phyloP scores from a whole-genome alignment of 2,888 invertebrate species.

The Cheilosia impressa region DNA sequence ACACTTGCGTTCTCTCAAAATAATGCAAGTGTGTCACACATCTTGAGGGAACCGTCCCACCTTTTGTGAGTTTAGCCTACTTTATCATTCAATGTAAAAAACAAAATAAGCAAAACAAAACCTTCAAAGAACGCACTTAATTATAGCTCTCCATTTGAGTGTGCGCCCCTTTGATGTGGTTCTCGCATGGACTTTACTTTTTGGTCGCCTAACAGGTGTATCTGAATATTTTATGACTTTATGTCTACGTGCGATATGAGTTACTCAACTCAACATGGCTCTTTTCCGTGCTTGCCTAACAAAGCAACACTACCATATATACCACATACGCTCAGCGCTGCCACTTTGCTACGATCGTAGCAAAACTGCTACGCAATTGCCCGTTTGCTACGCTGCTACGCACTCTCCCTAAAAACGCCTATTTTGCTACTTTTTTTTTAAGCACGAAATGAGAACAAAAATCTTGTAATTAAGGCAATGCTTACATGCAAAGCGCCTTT shows the following conservation, averaged over 20 bases:
- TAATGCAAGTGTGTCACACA: slow-evolving; percentile 14
- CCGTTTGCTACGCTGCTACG: too few relatives aligned
- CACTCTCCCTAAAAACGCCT: too few relatives aligned
- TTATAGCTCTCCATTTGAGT: slow-evolving; percentile 50
- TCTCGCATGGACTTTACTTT: slow-evolving; percentile 52
- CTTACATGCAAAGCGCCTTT: too few relatives aligned
- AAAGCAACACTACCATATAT: background rate
- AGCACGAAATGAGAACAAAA: too few relatives aligned
- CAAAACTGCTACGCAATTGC: too few relatives aligned
- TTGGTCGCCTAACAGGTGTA: slow-evolving; percentile 67
- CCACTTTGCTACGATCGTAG: too few relatives aligned
- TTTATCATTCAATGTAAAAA: slow-evolving; percentile 32
- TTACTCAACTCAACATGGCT: slow-evolving; percentile 49
- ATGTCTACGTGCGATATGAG: slow-evolving; percentile 61
- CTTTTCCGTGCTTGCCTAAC: slow-evolving; percentile 11
- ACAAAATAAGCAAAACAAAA: background rate
- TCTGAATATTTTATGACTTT: slow-evolving; percentile 67
- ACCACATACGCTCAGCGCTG: too few relatives aligned
- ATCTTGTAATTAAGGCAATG: too few relatives aligned
- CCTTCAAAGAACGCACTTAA: slow-evolving; percentile 55
- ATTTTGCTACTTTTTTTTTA: too few relatives aligned
- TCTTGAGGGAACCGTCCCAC: slow-evolving; percentile 16
- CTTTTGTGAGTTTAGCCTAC: slow-evolving; percentile 63
- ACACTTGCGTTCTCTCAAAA: background rate
- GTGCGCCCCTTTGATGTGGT: slow-evolving; percentile 62